phyloP scores from a whole-genome alignment of 2,797 vertebrate genomes.

The Aphelocoma californica region DNA sequence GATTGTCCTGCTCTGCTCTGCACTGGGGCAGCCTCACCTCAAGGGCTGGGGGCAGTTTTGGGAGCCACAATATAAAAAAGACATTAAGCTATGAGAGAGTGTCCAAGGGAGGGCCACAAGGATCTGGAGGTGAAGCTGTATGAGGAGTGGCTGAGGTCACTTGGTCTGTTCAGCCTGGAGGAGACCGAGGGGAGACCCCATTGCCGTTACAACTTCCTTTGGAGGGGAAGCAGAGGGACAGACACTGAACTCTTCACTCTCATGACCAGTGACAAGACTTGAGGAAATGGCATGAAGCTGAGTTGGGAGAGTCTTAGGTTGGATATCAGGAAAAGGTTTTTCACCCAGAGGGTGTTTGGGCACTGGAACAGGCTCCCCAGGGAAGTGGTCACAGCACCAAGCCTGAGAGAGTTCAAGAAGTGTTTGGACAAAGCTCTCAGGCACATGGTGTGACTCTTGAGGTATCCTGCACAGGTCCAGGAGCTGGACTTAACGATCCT shows the following conservation, averaged over 20 bases:
- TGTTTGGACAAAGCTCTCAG: neutral
- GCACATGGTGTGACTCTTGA: neutral
- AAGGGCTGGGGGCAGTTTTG: neutral
- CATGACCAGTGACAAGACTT: neutral
- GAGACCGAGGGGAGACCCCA: neutral
- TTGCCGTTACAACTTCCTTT: rapidly evolving
- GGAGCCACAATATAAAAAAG: neutral
- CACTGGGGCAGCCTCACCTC: rapidly evolving
- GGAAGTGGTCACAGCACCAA: neutral
- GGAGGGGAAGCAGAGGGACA: neutral
- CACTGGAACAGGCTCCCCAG: neutral
- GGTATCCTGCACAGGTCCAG: neutral
- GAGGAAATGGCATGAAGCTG: neutral
- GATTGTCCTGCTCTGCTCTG: neutral
- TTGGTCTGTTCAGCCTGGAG: neutral
- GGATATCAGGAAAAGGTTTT: neutral
- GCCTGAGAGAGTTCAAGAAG: neutral
- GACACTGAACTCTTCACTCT: neutral
- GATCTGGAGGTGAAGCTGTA: rapidly evolving
- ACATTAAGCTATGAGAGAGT: neutral
- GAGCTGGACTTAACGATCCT: neutral
- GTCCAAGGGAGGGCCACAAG: neutral
- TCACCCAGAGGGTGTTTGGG: neutral
- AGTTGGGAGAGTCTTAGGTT: neutral
- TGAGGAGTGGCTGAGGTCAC: neutral